Evolutionary conservation across 2,888 invertebrate genomes (phyloP), one percentile per base, ranked within the genome.

Genomic region (Himalopsyche anomala): DNA sequence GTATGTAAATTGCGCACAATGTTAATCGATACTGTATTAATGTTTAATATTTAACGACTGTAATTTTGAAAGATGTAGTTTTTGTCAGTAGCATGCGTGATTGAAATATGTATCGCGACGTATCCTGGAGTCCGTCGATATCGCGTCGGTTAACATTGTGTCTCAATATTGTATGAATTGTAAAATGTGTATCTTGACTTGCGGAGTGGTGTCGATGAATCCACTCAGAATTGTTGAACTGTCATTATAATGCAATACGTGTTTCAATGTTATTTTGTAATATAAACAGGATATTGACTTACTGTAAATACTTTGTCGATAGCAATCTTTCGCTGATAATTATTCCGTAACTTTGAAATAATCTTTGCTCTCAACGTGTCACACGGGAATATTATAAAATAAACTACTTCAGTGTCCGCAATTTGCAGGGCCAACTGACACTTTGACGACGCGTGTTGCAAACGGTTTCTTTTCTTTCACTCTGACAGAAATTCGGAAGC

Each of bases 381-480:
- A 81, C 86, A 84, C 86, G 81, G 81, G 51, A 82, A 81, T 86
- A 84, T 38, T 83, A 9, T 74, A 74, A 38, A 28, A 36, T 74
- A 38, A 36, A 74, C 36, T 74, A 36, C 15, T 38, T 36, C 74
- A 38, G 15, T 36, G 36, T 74, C 38, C 74, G 36, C 74, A 36
- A 74, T 74, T 74, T 38, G 81, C 84, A 86, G 87, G 80, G 87
- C 86, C 84, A 83, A 88, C 86, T 87, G 85, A 88, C 85, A 85
- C 87, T 87, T 87, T 88, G 87, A 87, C 87, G 40, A 85, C 69
- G 86, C 55, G 81, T 84, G 80, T 85, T 51, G 83, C 85, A 85
- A 62, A 62, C 51, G 45, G 62, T 62, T 62, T 62, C 62, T 62
- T 62, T 62, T 74, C 36, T 74, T 74, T 38, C 4, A 36, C 74